Evolutionary conservation across 2,888 invertebrate species (phyloP), one percentile per base, ranked within the genome.

Genomic region (Phortica magna): DNA sequence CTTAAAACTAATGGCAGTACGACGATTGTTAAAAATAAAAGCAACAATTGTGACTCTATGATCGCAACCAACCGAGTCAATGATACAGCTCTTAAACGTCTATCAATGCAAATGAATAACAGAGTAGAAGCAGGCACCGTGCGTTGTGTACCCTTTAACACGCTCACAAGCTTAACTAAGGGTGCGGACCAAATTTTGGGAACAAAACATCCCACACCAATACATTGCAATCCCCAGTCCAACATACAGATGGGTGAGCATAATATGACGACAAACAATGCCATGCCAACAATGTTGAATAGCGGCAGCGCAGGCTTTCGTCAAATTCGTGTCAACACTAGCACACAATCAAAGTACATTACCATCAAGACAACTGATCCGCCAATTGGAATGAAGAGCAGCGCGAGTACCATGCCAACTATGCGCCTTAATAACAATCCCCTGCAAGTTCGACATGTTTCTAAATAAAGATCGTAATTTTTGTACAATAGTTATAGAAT

Each of bases 241-340:
- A 1, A 4, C 31, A 4, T 31, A 31, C 31, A 4, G 5, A 31
- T 31, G 31, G 31, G 31, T 31, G 31, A 31, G 31, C 31, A 31
- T 31, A 31, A 31, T 31, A 31, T 31, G 31, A 31, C 31, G 1
- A 31, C 31, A 31, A 31, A 31, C 5, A 14, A 14, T 17, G n/a
- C 7, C 17, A 17, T 14, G n/a, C 7, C 55, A 12, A 2, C 17
- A n/a, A 17, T 7, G 2, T n/a, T 17, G 12, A 68, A 68, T 22
- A 19, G 48, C 22, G 43, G 7, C 19, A n/a, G 4, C 22, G 43
- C 5, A 4, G 10, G 31, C 78, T 73, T 77, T 7, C 79, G 78
- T 0, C 80, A 84, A 7, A 76, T 84, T 7, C 87, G 81, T 0
- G 57, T 85, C 0, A 79, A 48, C 65, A 88, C 78, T 65, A 77